Percentiles rank a stretch among this genome's conserved stretches.
Evolutionary conservation across 2,113 vertebrate species (phyloP).

Genomic region (Anguilla rostrata): DNA sequence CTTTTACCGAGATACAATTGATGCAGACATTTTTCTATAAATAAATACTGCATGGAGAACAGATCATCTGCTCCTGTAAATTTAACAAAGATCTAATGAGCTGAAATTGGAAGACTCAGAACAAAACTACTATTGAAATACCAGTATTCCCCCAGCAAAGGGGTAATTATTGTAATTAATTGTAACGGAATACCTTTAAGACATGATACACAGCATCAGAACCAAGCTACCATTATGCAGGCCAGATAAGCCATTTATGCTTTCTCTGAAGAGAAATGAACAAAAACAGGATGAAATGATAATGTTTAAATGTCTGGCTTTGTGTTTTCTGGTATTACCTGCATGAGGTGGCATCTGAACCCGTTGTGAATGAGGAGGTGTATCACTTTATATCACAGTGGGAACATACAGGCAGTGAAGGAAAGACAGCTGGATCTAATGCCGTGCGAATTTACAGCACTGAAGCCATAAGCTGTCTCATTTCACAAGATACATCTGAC

Average conservation of each 20-base stretch:
- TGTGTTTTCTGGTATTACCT: background rate
- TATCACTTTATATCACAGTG: background rate
- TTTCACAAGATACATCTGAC: background rate
- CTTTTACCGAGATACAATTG: too few species aligned
- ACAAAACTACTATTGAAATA: too few species aligned
- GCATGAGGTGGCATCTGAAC: background rate
- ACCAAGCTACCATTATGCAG: too few species aligned
- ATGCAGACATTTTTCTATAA: background rate
- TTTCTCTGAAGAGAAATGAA: background rate
- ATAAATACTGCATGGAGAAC: background rate
- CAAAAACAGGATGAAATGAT: background rate
- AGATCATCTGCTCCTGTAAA: background rate
- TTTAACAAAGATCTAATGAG: background rate
- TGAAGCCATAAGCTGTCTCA: background rate
- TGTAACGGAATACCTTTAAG: too few species aligned
- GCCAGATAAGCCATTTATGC: too few species aligned
- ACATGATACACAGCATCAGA: too few species aligned
- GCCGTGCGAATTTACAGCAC: background rate
- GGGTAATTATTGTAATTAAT: too few species aligned
- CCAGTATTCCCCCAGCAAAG: too few species aligned
- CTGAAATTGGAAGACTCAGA: too few species aligned
- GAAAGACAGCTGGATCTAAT: background rate
- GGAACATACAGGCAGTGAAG: background rate
- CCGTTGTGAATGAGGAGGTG: background rate
- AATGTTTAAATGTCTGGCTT: too few species aligned